Percentiles rank a stretch among this genome's conserved stretches.
Evolutionary conservation across 2,113 vertebrate genomes (phyloP).

Genomic region (Heptranchias perlo): DNA sequence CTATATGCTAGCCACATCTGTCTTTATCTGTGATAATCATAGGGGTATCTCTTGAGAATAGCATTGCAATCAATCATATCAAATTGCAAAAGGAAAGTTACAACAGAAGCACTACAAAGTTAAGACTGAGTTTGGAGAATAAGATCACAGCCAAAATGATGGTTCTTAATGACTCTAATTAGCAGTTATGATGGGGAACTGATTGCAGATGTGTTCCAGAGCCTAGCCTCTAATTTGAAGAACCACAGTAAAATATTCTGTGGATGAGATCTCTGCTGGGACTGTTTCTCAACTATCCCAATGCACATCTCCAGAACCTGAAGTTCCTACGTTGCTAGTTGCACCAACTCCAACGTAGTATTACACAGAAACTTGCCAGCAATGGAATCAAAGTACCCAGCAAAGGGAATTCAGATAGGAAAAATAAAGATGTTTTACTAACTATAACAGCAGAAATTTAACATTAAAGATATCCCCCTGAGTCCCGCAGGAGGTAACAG

Average conservation of each 20-base stretch:
- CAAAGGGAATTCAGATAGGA: neutral
- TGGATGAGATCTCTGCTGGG: neutral
- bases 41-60: neutral
- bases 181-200: conserved; percentile 16
- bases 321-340: neutral
- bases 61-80: neutral
- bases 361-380: neutral
- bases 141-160: conserved; percentile 20
- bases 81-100: neutral
- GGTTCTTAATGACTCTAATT: conserved; percentile 21
- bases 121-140: neutral
- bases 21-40: neutral
- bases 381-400: neutral
- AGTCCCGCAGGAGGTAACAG: neutral
- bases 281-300: neutral
- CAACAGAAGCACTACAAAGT: conserved; percentile 14
- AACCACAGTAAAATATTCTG: neutral
- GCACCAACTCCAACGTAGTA: neutral
- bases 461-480: neutral
- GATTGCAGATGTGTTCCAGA: conserved; percentile 1
- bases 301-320: neutral
- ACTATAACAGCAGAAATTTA: neutral
- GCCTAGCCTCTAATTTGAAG: neutral
- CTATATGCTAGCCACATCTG: neutral
- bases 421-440: neutral